Evolutionary conservation across 2,888 invertebrate genomes (phyloP).

Genomic region (Drosophila suboccidentalis): DNA sequence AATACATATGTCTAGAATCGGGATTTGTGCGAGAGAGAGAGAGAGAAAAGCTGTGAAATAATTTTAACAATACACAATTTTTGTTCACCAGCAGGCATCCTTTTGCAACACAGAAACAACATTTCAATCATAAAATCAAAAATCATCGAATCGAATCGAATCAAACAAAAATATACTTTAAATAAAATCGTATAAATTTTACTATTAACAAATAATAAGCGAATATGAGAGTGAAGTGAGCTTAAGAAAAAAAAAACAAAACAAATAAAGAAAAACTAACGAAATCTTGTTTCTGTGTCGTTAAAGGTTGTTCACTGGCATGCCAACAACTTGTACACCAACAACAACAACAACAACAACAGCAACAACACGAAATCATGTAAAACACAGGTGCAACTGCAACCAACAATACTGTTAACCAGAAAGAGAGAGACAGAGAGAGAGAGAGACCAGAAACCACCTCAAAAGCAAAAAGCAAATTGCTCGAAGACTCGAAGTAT

Average conservation of each 20-base stretch:
- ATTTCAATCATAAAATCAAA: slow-evolving; percentile 86
- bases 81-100: slow-evolving; percentile 84
- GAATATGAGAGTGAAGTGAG: slow-evolving; percentile 18
- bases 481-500: slow-evolving; percentile 19
- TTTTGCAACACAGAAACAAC: slow-evolving; percentile 86
- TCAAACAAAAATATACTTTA: slow-evolving; percentile 31
- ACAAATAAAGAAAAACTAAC: slow-evolving; percentile 76
- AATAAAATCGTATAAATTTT: slow-evolving; percentile 21
- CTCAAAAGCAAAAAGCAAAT: slow-evolving; percentile 29
- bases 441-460: slow-evolving; percentile 36
- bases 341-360: slow-evolving; percentile 57
- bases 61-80: slow-evolving; percentile 35
- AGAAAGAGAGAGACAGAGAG: slow-evolving; percentile 19
- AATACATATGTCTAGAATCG: slow-evolving; percentile 8
- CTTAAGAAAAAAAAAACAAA: slow-evolving; percentile 12
- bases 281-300: slow-evolving; percentile 87
- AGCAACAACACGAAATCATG: slow-evolving; percentile 59
- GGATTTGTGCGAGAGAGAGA: slow-evolving; percentile 7
- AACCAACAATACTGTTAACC: slow-evolving; percentile 37
- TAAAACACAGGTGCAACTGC: slow-evolving; percentile 44
- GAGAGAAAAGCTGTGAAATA: slow-evolving; percentile 1
- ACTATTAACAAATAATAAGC: slow-evolving; percentile 24
- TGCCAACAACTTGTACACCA: slow-evolving; percentile 76
- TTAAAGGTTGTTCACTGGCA: slow-evolving; percentile 87
- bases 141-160: slow-evolving; percentile 47